These are phyloP conservation scores for Parotia lawesii DNA, from an alignment of 2,113 vertebrate genomes.

Conservation along the genomic window DNA sequence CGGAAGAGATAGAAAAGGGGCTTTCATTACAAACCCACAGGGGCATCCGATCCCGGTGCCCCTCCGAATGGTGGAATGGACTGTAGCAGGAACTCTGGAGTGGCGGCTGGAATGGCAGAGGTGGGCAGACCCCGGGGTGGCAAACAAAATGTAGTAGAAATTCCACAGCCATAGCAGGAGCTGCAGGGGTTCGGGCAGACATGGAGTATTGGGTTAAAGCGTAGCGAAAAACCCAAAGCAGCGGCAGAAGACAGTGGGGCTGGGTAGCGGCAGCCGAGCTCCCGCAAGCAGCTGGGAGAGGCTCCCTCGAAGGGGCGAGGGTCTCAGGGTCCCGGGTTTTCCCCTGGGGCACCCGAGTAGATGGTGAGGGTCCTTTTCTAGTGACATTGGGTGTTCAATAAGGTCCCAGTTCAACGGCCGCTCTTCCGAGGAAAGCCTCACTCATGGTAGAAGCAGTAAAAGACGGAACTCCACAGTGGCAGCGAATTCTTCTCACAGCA, in stretches of 20 bases:
- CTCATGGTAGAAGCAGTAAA: background rate
- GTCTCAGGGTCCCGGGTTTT: background rate
- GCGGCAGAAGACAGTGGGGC: background rate
- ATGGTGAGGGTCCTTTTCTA: background rate
- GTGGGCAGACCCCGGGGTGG: too few relatives aligned
- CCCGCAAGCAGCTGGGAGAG: background rate
- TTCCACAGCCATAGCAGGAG: background rate
- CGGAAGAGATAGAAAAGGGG: too few relatives aligned
- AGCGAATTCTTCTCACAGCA: background rate
- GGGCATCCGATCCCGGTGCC: too few relatives aligned
- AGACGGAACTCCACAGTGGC: background rate
- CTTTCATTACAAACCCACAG: too few relatives aligned
- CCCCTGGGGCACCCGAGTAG: background rate
- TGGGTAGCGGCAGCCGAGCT: background rate
- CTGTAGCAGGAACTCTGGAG: too few relatives aligned
- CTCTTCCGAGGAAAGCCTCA: background rate
- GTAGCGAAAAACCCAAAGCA: background rate
- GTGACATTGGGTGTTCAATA: background rate
- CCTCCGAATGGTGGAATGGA: too few relatives aligned
- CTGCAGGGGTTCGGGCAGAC: background rate
- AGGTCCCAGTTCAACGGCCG: background rate
- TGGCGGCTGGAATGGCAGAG: too few relatives aligned
- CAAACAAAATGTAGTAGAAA: background rate
- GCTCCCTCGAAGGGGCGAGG: background rate
- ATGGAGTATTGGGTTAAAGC: background rate